phyloP scores from a whole-genome alignment of 1,140 invertebrate genomes.

The Orius insidiosus region DNA sequence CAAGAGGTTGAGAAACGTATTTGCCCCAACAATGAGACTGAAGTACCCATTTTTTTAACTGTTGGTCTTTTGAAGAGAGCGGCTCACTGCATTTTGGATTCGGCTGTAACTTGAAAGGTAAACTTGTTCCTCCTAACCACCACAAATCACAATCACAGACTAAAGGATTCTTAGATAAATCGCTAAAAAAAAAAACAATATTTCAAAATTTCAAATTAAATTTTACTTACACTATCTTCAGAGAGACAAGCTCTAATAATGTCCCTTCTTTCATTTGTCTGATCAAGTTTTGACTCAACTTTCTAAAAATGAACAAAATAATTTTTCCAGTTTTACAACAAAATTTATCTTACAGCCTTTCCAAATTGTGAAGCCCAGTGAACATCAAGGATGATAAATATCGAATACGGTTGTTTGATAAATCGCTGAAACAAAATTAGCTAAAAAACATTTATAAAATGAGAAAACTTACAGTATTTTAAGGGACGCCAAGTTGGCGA shows the following conservation, averaged over 20 bases:
- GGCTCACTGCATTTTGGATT: slow-evolving; percentile 57
- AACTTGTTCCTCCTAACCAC: slow-evolving; percentile 51
- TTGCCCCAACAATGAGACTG: slow-evolving; percentile 33
- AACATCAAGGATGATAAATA: slow-evolving; percentile 16
- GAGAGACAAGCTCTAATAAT: slow-evolving; percentile 36
- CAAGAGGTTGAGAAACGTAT: slow-evolving; percentile 31
- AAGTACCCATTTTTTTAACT: slow-evolving; percentile 45
- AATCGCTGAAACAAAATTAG: slow-evolving; percentile 16
- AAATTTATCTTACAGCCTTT: slow-evolving; percentile 39
- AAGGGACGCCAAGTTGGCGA: slow-evolving; percentile 14
- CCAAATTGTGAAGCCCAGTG: slow-evolving; percentile 29
- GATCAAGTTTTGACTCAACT: slow-evolving; percentile 47
- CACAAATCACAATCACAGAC: slow-evolving; percentile 65
- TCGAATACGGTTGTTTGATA: slow-evolving; percentile 20
- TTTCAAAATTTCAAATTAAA: slow-evolving; percentile 8
- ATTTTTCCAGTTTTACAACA: slow-evolving; percentile 22
- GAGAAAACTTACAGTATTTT: slow-evolving; percentile 19
- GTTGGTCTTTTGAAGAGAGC: slow-evolving; percentile 39
- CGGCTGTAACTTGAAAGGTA: slow-evolving; percentile 46
- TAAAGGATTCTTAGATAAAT: slow-evolving; percentile 57
- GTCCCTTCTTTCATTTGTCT: slow-evolving; percentile 41
- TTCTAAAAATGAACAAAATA: slow-evolving; percentile 25
- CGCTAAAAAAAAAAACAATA: slow-evolving; percentile 29
- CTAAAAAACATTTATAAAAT: slow-evolving; percentile 1
- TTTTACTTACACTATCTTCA: slow-evolving; percentile 29